A percentile compares a stretch with the other conserved stretches of the same genome.
These are phyloP conservation scores for Epinotia bilunana DNA, from an alignment of 2,888 invertebrate species.

Conservation along the genomic window DNA sequence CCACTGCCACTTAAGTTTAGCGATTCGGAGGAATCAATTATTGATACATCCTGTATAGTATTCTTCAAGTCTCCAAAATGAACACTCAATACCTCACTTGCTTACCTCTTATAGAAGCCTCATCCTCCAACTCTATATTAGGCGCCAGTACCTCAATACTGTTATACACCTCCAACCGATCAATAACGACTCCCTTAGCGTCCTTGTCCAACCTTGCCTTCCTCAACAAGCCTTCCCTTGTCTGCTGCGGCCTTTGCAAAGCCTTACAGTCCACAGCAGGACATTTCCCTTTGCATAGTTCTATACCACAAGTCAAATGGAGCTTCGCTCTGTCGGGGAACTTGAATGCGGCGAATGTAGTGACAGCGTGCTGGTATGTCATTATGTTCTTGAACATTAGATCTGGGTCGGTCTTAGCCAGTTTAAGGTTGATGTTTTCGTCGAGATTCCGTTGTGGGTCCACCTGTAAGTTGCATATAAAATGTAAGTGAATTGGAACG, in stretches of 20 bases:
- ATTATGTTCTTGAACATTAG: slow-evolving; percentile 76
- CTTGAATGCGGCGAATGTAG: slow-evolving; percentile 92
- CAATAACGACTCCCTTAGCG: slow-evolving; percentile 84
- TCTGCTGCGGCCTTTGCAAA: slow-evolving; percentile 75
- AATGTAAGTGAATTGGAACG: not conserved
- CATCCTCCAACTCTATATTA: slow-evolving; percentile 89
- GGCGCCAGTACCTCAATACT: slow-evolving; percentile 92
- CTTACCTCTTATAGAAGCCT: slow-evolving; percentile 80
- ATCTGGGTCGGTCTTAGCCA: slow-evolving; percentile 69
- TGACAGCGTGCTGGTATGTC: slow-evolving; percentile 80
- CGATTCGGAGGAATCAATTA: no score
- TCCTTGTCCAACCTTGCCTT: slow-evolving; percentile 80
- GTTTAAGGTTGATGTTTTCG: slow-evolving; percentile 63
- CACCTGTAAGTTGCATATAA: slow-evolving; percentile 38
- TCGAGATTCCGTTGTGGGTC: slow-evolving; percentile 68
- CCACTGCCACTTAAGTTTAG: no score
- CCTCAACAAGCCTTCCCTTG: slow-evolving; percentile 75
- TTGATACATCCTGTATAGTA: no score
- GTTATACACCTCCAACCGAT: slow-evolving; percentile 90
- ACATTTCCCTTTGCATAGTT: slow-evolving; percentile 90
- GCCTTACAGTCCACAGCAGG: slow-evolving; percentile 84
- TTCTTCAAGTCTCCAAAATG: no score
- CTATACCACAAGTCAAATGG: slow-evolving; percentile 90
- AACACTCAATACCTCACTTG: not conserved
- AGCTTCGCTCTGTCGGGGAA: slow-evolving; percentile 91